Conservation (phyloP, 2,888 invertebrate genomes). For the Anticlea derivata region DNA sequence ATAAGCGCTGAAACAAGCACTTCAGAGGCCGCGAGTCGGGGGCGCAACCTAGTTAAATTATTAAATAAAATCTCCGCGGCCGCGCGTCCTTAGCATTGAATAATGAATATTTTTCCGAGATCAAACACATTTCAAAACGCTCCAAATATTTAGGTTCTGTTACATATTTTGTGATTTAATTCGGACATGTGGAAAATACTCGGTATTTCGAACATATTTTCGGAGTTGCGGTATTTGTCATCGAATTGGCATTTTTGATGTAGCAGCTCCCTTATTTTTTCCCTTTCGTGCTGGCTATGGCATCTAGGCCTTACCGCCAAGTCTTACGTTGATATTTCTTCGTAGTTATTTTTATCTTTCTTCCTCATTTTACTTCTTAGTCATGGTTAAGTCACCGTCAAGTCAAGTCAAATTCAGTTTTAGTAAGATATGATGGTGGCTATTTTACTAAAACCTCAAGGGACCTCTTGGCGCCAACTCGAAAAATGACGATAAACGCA, state of each 20-base stretch:
- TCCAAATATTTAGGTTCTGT: conserved; percentile 2
- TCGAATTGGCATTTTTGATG: not conserved
- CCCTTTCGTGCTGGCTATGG: too few relatives aligned
- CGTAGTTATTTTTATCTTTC: too few relatives aligned
- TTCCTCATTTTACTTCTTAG: too few relatives aligned
- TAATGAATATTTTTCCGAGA: conserved; percentile 13
- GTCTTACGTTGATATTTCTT: too few relatives aligned
- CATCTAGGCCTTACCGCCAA: too few relatives aligned
- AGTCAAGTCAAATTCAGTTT: too few relatives aligned
- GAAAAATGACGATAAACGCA: too few relatives aligned
- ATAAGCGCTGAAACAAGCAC: conserved; percentile 16
- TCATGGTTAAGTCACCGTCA: too few relatives aligned
- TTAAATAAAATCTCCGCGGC: conserved; percentile 11
- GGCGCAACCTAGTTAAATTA: conserved; percentile 29
- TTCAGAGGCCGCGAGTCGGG: not conserved
- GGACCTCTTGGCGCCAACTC: too few relatives aligned
- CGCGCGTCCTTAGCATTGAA: conserved; percentile 13
- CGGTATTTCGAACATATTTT: conserved; percentile 3
- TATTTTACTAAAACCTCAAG: too few relatives aligned
- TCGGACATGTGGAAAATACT: conserved; percentile 3
- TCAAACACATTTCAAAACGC: conserved; percentile 18
- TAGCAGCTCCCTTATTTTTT: conserved; percentile 1
- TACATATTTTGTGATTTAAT: not conserved
- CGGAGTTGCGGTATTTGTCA: conserved; percentile 1
- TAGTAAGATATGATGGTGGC: too few relatives aligned